A percentile compares a stretch with the other conserved stretches of the same genome.
Evolutionary conservation across 2,797 vertebrate species (phyloP).

Genomic region (Phataginus tricuspis): DNA sequence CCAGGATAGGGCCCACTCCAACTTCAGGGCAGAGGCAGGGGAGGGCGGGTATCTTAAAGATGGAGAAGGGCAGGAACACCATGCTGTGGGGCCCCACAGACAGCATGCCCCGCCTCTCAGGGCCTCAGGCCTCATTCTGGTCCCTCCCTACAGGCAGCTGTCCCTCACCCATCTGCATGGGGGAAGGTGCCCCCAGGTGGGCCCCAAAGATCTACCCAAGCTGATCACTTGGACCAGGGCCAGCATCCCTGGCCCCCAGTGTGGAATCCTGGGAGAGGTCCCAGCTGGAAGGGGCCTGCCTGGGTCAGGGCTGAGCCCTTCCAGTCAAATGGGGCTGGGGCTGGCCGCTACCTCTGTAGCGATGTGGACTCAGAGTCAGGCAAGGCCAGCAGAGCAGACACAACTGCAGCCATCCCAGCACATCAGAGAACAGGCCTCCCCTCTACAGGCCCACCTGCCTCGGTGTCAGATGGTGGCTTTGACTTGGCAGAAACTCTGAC

Average conservation of each 20-base stretch:
- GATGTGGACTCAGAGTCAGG: neutral
- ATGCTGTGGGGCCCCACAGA: neutral
- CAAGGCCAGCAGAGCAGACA: neutral
- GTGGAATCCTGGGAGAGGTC: neutral
- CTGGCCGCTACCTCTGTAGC: neutral
- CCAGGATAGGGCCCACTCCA: neutral
- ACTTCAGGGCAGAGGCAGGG: neutral
- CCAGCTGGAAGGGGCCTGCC: fast-evolving
- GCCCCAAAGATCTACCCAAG: neutral
- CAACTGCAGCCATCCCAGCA: neutral
- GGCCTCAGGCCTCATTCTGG: neutral
- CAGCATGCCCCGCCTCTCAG: neutral
- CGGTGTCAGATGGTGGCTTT: too few species aligned
- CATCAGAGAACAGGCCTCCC: too few species aligned
- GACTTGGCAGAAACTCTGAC: neutral
- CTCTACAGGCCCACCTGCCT: neutral
- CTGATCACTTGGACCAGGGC: neutral
- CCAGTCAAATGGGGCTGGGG: too few species aligned
- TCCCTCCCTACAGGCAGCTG: neutral
- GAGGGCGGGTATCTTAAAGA: neutral
- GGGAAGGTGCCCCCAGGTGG: too few species aligned
- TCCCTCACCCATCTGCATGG: neutral
- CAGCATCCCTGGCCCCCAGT: neutral
- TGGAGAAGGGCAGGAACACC: neutral
- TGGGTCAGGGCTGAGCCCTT: neutral